Evolutionary conservation across 2,113 vertebrate genomes (phyloP), one percentile per base, ranked within the genome.

Genomic region (Acanthisitta chloris): DNA sequence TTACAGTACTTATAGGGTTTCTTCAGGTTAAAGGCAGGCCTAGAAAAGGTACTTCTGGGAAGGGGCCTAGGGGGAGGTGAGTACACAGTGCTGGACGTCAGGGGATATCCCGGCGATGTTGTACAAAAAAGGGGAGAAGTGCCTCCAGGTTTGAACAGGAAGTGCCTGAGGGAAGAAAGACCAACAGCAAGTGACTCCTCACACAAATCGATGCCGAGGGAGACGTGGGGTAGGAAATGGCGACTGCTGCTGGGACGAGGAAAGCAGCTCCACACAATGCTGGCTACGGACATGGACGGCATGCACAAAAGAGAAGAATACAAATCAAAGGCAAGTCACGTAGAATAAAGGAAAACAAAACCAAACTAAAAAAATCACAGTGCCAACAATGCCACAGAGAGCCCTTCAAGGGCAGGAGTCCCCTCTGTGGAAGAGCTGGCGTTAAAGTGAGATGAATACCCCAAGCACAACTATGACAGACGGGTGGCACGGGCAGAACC

Each of bases 51-150:
- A 98, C 98, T 99, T 69, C 99, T 98, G 46, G 99, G 99, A 94
- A 99, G 98, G 72, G 99, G 99, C 25, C 99, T 98, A 18, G 99
- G 99, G 8, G 99, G 99, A 40, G 99, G 99, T 2, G 99, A 99
- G 97, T 99, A 99, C 96, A 99, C 99, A 48, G 99, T 99, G 98
- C 99, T 99, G 97, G 99, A 99, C 14, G 99, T 99, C 98, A 99
- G 96, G 74, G 99, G 99, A 96, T 99, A 99, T 95, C 99, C 99
- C 2, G 99, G 99, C 14, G 99, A 99, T 0, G 99, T 98, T 38
- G 99, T 99, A 98, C 99, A 99, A 98, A 99, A 99, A 97, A 99
- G 99, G 6, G 99, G 99, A 74, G 99, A 99, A 48, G 99, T 99
- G 86, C 99, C 99, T 91, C 99, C 99, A 6, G 99, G 99, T 98